Base-by-base conservation (phyloP, 1,140 invertebrate genomes). In the Nebria ingens region DNA sequence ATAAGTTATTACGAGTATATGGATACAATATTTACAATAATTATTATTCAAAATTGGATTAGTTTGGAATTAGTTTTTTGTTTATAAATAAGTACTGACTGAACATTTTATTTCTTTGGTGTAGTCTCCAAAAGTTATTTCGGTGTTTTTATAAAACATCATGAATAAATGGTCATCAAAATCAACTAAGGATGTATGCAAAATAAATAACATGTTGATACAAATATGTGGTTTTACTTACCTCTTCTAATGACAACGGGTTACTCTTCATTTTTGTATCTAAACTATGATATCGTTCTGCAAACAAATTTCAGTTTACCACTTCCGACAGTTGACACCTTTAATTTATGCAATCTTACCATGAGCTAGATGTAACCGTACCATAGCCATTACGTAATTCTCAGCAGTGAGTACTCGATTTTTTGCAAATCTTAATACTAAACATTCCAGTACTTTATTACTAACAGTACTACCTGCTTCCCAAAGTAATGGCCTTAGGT, bases 361-460 rank as follows among this genome's bases (percentile, higher is more conserved):
- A 69, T 87, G 84, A 22, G 84, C 82, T 50, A 87, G 73, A 69
- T 86, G 83, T 38, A 87, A 73, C 45, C 83, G 70, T 19, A 85
- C 80, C 70, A 86, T 78, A 22, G 83, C 82, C 75, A 85, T 77
- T 13, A 86, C 65, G 67, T 82, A 85, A 58, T 79, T 77, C 69
- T 84, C 83, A 1, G 80, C 74, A 2, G 79, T 75, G 1, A 86
- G 67, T 17, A 77, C 63, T 52, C 71, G 71, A 67, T 80, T 80
- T 65, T 80, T 80, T 13, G 83, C 76, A 72, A 83, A 86, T 58
- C 84, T 68, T 22, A 85, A 68, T 40, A 86, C 80, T 15, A 85
- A 67, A 68, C 83, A 84, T 75, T 87, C 85, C 51, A 86, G 70
- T 54, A 86, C 85, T 75, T 87, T 87, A 68, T 87, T 87, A 62